Base-by-base conservation (phyloP, 1,140 invertebrate genomes). In the Cydia amplana region DNA sequence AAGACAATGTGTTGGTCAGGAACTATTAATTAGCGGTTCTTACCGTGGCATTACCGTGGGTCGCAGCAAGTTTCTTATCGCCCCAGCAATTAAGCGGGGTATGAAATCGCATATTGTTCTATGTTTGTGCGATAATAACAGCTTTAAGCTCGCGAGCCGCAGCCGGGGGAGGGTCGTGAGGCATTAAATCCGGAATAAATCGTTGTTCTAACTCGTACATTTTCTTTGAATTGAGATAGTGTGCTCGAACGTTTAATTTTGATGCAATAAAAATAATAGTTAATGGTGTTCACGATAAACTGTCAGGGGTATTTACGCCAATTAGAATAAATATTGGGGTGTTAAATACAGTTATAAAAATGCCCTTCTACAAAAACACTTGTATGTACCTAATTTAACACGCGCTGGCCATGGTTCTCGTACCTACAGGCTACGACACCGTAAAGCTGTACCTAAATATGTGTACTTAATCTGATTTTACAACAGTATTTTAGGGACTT, bases 101-200 rank as follows among this genome's bases (percentile, higher is more conserved):
- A 88, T 87, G 83, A 91, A 91, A 90, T 89, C 88, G 85, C 83
- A 82, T 87, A 87, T 85, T 87, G 85, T 89, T 82, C 82, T 86
- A 81, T 87, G 83, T 88, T 91, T 80, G 87, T 88, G 82, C 80
- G 74, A 79, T 91, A 93, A 92, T 93, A 93, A 92, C 84, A 87
- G 89, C 79, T 83, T 79, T 87, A 80, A 85, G 80, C 84, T 84
- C 77, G 43, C 43, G 77, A 84, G 77, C 80, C 80, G 84, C 85
- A 80, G 85, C 82, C 78, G 79, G 82, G 85, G 90, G 89, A 80
- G 83, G 84, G 75, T 76, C 74, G 76, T 64, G 55, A 75, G 79
- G 86, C 87, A 91, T 91, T 88, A 89, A 87, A 75, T 79, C 79
- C 83, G 77, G 83, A 85, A 87, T 89, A 90, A 91, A 91, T 87